Conservation (phyloP, 2,113 vertebrate species). For the Pseudorhombus dupliciocellatus region DNA sequence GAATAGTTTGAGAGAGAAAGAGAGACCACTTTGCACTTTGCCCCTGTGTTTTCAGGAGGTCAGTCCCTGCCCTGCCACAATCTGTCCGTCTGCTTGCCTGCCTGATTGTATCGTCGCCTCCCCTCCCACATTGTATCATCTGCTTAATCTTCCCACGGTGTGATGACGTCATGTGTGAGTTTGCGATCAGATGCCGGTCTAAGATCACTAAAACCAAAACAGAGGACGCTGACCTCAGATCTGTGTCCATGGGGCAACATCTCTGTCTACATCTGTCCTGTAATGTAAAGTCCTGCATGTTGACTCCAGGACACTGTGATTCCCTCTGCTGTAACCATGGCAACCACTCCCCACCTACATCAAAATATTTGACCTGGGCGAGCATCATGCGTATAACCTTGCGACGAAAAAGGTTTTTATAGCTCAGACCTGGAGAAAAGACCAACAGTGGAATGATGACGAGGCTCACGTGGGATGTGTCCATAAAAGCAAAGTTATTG, state of each 20-base stretch:
- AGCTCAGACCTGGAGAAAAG: constrained; percentile 27
- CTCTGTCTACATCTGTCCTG: constrained; percentile 46
- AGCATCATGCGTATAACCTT: constrained; percentile 57
- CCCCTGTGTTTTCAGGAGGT: constrained; percentile 68
- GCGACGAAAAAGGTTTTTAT: constrained; percentile 21
- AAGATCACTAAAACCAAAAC: constrained; percentile 26
- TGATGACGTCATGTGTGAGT: constrained; percentile 39
- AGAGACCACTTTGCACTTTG: constrained; percentile 78
- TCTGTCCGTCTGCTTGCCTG: constrained; percentile 46
- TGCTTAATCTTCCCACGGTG: constrained; percentile 25
- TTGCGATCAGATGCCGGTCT: constrained; percentile 39
- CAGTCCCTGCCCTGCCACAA: constrained; percentile 36
- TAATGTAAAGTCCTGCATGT: constrained; percentile 73
- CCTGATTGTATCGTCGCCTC: constrained; percentile 31
- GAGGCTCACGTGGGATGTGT: not conserved
- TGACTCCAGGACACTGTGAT: constrained; percentile 78
- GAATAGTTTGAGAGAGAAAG: constrained; percentile 59
- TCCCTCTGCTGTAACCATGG: constrained; percentile 50
- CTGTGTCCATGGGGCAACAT: constrained; percentile 23
- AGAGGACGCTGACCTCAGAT: constrained; percentile 39
- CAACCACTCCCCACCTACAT: constrained; percentile 26
- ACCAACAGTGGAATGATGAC: not conserved
- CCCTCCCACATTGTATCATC: constrained; percentile 7
- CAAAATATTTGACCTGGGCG: constrained; percentile 34
- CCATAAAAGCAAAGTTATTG: not conserved